Percentiles rank a stretch among this genome's conserved stretches.
Conservation (phyloP, 2,888 invertebrate genomes). For the Onthophagus sagittarius region DNA sequence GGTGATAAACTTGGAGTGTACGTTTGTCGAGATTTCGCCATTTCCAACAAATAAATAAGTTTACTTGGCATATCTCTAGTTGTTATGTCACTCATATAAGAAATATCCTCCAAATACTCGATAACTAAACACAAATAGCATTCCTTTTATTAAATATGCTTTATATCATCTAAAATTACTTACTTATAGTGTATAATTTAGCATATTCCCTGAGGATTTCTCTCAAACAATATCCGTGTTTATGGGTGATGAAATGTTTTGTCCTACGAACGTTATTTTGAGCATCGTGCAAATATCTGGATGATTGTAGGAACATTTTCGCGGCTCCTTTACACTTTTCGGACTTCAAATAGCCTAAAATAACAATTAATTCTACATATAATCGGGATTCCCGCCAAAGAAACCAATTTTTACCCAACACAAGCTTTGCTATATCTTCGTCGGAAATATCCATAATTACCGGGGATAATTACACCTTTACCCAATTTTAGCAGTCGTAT, state of each 20-base stretch:
- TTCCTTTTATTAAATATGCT: slow-evolving; percentile 4
- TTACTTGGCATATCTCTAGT: slow-evolving; percentile 36
- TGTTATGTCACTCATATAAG: slow-evolving; percentile 37
- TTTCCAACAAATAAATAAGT: slow-evolving; percentile 39
- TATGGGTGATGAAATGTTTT: slow-evolving; percentile 41
- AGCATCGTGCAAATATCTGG: slow-evolving; percentile 35
- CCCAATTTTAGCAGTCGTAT: no score
- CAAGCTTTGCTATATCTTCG: not conserved
- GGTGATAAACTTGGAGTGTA: slow-evolving; percentile 9
- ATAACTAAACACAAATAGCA: slow-evolving; percentile 36
- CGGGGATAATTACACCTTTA: not conserved
- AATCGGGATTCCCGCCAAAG: not conserved
- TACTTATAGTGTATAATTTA: slow-evolving; percentile 42
- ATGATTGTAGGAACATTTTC: slow-evolving; percentile 40
- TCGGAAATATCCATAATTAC: not conserved
- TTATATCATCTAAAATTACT: slow-evolving; percentile 16
- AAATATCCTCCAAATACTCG: slow-evolving; percentile 41
- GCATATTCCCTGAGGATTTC: slow-evolving; percentile 45
- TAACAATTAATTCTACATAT: not conserved
- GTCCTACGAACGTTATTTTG: slow-evolving; percentile 31
- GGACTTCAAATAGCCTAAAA: slow-evolving; percentile 44
- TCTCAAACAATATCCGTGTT: slow-evolving; percentile 40
- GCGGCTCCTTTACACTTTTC: slow-evolving; percentile 40
- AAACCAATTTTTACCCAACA: not conserved
- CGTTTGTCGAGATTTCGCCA: slow-evolving; percentile 10